A percentile compares a stretch with the other conserved stretches of the same genome.
Conservation (phyloP, 2,113 vertebrate species). For the Scartelaos histophorus region DNA sequence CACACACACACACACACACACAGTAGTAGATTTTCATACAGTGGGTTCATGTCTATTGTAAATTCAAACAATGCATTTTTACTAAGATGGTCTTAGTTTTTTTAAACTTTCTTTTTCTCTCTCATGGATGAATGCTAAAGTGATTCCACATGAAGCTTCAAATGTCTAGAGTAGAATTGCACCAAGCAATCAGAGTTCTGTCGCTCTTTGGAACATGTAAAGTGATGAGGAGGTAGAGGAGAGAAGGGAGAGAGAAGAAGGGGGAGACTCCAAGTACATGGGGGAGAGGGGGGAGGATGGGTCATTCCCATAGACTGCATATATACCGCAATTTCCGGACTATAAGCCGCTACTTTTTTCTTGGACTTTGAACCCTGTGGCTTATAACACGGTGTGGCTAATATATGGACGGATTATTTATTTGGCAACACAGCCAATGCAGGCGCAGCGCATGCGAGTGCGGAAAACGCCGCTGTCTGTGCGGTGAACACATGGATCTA, state of each 20-base stretch:
- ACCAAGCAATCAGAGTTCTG: conserved; percentile 81
- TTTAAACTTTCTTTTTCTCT: conserved; percentile 2
- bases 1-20: no score
- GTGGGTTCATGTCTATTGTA: conserved; percentile 41
- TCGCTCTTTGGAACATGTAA: conserved; percentile 58
- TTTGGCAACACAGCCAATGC: no score
- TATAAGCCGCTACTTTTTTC: no score
- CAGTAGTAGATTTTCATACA: conserved; percentile 36
- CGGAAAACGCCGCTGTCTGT: no score
- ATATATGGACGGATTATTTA: no score
- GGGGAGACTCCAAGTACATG: conserved; percentile 87
- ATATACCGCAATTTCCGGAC: no score
- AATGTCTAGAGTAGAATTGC: conserved; percentile 80
- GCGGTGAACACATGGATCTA: no score
- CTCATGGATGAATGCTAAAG: conserved; percentile 22
- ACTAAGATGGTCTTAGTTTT: conserved; percentile 48
- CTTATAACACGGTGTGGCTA: no score
- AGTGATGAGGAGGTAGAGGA: conserved; percentile 11
- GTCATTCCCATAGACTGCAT: conserved; percentile 75
- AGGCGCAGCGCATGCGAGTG: no score
- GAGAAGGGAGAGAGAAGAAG: conserved; percentile 54
- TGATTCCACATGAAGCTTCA: conserved; percentile 34
- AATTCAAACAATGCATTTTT: conserved; percentile 44
- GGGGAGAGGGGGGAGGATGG: conserved; percentile 55
- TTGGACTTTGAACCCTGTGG: no score